Evolutionary conservation across 1,140 invertebrate genomes (phyloP).

Genomic region (Pomacea maculata): DNA sequence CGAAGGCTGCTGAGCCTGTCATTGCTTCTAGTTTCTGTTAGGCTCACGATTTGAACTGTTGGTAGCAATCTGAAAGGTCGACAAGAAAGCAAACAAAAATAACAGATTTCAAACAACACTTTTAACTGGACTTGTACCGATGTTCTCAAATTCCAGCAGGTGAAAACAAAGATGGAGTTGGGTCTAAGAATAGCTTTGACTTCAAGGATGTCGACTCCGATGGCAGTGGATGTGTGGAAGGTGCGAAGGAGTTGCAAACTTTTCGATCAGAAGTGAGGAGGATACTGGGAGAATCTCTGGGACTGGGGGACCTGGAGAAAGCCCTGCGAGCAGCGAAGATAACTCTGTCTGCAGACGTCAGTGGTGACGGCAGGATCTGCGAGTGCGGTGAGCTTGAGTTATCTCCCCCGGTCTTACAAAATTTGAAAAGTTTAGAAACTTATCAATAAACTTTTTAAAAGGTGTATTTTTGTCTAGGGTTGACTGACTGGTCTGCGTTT

Average conservation of each 20-base stretch:
- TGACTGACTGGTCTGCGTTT: too few relatives aligned
- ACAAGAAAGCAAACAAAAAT: neutral
- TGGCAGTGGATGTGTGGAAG: constrained; percentile 12
- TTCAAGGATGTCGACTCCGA: constrained; percentile 8
- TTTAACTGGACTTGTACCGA: neutral
- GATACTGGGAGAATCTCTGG: constrained; percentile 1
- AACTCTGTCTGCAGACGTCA: constrained; percentile 14
- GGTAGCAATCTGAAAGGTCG: neutral
- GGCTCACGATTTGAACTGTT: neutral
- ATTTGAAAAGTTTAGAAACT: too few relatives aligned
- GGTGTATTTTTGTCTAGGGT: too few relatives aligned
- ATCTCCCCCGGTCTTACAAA: neutral
- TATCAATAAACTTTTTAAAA: too few relatives aligned
- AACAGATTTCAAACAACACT: neutral
- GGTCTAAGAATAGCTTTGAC: neutral
- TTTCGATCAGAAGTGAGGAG: constrained; percentile 6
- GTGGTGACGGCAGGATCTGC: constrained; percentile 10
- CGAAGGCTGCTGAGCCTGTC: neutral
- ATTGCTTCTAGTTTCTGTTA: neutral
- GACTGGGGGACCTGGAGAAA: neutral
- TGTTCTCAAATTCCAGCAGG: neutral
- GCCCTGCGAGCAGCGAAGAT: constrained; percentile 15
- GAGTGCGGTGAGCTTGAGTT: constrained; percentile 3
- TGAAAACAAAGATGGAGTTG: neutral
- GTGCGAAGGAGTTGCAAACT: constrained; percentile 6